Evolutionary conservation across 2,113 vertebrate genomes (phyloP).

Genomic region (Corythoichthys intestinalis): DNA sequence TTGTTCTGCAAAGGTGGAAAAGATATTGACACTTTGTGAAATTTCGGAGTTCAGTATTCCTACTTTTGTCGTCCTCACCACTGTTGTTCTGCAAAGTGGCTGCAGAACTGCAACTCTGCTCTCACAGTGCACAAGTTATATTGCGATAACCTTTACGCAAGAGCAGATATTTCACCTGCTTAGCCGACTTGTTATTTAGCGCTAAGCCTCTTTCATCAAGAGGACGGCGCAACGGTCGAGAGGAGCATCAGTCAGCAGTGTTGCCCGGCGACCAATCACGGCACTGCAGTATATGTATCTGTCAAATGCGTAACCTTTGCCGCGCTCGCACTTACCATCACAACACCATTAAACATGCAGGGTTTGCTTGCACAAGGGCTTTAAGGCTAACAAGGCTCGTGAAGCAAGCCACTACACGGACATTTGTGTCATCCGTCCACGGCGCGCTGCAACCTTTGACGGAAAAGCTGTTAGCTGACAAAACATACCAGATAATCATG

Average conservation of each 20-base stretch:
- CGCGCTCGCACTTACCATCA: slow-evolving; percentile 70
- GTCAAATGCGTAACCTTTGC: slow-evolving; percentile 76
- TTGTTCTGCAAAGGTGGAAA: neutral
- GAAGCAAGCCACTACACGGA: slow-evolving; percentile 37
- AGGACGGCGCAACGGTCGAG: slow-evolving; percentile 38
- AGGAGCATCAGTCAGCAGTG: slow-evolving; percentile 63
- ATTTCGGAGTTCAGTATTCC: neutral
- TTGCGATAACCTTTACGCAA: slow-evolving; percentile 76
- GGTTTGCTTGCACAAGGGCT: slow-evolving; percentile 63
- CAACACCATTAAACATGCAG: slow-evolving; percentile 68
- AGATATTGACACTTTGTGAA: neutral
- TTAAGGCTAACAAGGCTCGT: slow-evolving; percentile 65
- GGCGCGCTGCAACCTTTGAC: slow-evolving; percentile 9
- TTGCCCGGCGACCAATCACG: slow-evolving; percentile 65
- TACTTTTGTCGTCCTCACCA: neutral
- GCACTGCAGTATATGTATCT: slow-evolving; percentile 60
- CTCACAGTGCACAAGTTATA: slow-evolving; percentile 63
- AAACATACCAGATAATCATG: slow-evolving; percentile 4
- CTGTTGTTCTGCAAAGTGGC: slow-evolving; percentile 3
- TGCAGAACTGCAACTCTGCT: slow-evolving; percentile 19
- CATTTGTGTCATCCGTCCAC: slow-evolving; percentile 46
- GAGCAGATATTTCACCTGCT: slow-evolving; percentile 72
- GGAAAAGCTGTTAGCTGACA: slow-evolving; percentile 34
- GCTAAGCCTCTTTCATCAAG: slow-evolving; percentile 66
- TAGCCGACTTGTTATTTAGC: slow-evolving; percentile 71